Evolutionary conservation across 2,797 vertebrate genomes (phyloP).

Genomic region (Rhincodon typus): DNA sequence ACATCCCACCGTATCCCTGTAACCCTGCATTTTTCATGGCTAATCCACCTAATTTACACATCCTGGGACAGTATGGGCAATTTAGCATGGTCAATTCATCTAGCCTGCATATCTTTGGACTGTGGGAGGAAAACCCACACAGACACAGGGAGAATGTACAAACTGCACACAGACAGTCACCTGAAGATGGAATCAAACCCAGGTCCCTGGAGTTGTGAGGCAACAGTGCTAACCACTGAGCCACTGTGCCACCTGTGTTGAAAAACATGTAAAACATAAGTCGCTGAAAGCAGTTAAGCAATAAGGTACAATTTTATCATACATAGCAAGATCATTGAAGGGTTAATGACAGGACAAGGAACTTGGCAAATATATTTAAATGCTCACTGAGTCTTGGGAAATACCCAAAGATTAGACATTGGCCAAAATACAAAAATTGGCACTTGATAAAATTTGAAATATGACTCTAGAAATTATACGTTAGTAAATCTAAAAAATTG

Average conservation of each 20-base stretch:
- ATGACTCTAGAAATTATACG: background rate
- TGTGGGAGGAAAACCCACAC: too few species aligned
- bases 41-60: too few species aligned
- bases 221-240: too few species aligned
- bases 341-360: background rate
- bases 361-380: background rate
- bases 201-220: too few species aligned
- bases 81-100: too few species aligned
- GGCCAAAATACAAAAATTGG: background rate
- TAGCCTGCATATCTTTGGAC: too few species aligned
- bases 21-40: too few species aligned
- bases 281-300: background rate
- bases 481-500: background rate
- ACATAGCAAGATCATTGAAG: background rate
- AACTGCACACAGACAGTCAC: too few species aligned
- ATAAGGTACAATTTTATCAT: background rate
- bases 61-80: too few species aligned
- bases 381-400: background rate
- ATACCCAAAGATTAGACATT: background rate
- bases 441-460: background rate
- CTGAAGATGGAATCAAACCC: too few species aligned
- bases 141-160: too few species aligned
- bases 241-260: background rate
- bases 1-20: too few species aligned
- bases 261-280: background rate